Conservation (phyloP, 2,888 invertebrate genomes). For the Meliscaeva auricollis region DNA sequence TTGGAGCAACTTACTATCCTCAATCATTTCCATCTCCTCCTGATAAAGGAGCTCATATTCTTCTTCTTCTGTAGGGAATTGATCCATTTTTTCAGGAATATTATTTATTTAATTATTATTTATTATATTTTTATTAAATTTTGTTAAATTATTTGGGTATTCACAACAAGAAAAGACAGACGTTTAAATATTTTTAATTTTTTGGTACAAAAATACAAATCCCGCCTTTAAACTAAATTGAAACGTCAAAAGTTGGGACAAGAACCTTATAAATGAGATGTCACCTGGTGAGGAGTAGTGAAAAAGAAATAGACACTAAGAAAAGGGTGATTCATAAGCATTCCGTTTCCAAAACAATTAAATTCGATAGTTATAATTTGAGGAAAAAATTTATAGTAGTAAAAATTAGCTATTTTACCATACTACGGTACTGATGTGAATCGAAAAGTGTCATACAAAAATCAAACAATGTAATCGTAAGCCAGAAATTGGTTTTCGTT, state of each 20-base stretch:
- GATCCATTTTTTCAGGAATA: constrained; percentile 77
- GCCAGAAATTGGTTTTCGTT: too few relatives aligned
- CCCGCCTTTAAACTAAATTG: constrained; percentile 40
- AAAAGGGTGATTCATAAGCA: background rate
- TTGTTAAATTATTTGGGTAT: background rate
- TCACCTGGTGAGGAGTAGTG: background rate
- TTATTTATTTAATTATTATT: background rate
- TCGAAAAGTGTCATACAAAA: too few relatives aligned
- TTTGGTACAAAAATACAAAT: background rate
- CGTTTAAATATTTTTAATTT: background rate
- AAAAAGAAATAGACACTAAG: background rate
- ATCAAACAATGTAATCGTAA: too few relatives aligned
- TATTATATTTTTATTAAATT: constrained; percentile 6
- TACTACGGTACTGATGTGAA: too few relatives aligned
- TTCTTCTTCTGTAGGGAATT: constrained; percentile 85
- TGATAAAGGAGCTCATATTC: constrained; percentile 90
- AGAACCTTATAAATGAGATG: background rate
- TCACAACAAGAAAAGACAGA: background rate
- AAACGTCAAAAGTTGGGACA: constrained; percentile 9
- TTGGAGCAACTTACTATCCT: constrained; percentile 81
- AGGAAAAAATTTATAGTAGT: too few relatives aligned
- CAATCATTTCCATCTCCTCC: constrained; percentile 88
- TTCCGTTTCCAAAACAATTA: background rate
- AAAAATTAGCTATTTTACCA: too few relatives aligned
- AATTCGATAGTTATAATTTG: background rate